These are phyloP conservation scores for Numida meleagris DNA, from an alignment of 2,113 vertebrate species.

Conservation along the genomic window DNA sequence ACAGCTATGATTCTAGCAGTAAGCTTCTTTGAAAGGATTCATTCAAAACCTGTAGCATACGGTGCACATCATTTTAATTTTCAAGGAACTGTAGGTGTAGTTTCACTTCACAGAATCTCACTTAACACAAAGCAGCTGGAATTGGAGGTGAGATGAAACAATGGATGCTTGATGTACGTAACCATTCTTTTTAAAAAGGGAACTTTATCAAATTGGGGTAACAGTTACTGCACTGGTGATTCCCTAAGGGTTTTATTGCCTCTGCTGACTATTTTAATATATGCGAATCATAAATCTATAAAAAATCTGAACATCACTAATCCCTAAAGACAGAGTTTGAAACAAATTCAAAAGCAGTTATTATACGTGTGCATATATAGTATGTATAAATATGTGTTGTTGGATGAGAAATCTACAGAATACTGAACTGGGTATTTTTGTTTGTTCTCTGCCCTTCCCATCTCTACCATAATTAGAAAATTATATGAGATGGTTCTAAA, in stretches of 20 bases:
- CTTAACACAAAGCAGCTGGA: background rate
- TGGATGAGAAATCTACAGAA: background rate
- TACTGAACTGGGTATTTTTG: background rate
- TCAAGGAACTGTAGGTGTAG: background rate
- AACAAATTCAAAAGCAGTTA: background rate
- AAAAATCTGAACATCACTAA: background rate
- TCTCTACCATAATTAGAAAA: background rate
- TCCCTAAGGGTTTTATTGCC: background rate
- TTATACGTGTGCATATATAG: background rate
- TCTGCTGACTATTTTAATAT: background rate
- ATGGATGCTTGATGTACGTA: background rate
- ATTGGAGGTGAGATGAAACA: background rate
- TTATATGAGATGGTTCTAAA: background rate
- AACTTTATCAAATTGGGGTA: background rate
- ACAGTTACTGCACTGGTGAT: background rate
- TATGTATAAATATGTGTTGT: no score
- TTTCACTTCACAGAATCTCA: background rate
- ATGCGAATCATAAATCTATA: background rate
- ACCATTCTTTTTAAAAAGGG: background rate
- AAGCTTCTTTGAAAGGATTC: background rate
- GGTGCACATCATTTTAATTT: background rate
- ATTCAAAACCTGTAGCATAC: fast-evolving
- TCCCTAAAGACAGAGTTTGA: background rate
- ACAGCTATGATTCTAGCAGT: background rate
- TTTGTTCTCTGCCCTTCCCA: background rate